Evolutionary conservation across 2,797 vertebrate species (phyloP), one percentile per base, ranked within the genome.

Genomic region (Crenuchus spilurus): DNA sequence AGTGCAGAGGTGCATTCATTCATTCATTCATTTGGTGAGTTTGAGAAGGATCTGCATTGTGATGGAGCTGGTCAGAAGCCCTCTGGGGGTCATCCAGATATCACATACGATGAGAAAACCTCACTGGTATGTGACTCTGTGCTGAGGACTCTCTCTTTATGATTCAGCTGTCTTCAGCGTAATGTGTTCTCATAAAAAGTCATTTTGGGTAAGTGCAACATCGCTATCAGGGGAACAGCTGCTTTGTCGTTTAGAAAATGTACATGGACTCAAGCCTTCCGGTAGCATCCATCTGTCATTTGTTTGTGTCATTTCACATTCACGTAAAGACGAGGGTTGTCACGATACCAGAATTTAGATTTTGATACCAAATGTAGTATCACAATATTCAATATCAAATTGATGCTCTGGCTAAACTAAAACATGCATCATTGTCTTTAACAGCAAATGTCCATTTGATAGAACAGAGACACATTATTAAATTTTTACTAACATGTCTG

Each of bases 151-250:
- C 60, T 26, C 37, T 57, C 61, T 78, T 75, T 75, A 76, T 80
- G 74, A 77, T 83, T 82, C 80, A 82, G 76, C 82, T 83, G 78
- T 68, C 81, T 49, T 62, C 68, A 48, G 20, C 31, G 33, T 42
- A 39, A 49, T 76, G 42, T 70, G 77, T 63, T 73, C 65, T 73
- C 80, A 77, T 79, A 60, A 77, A 77, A 79, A 75, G 33, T 52
- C 4, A 74, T 79, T 81, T 81, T 39, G 74, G 52, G 74, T 72
- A 68, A 70, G 65, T 72, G 28, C 46, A 70, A 63, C 58, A 72
- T 66, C 77, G 48, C 63, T 54, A 49, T 76, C 46, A 77, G 35
- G 66, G 67, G 49, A 68, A 65, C 70, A 70, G 70, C 70, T 80
- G 77, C 57, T 72, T 26, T 42, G 66, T 69, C 28, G 9, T 60